Base-by-base conservation (phyloP, 2,888 invertebrate genomes). In the Acanthoscelides obtectus region DNA sequence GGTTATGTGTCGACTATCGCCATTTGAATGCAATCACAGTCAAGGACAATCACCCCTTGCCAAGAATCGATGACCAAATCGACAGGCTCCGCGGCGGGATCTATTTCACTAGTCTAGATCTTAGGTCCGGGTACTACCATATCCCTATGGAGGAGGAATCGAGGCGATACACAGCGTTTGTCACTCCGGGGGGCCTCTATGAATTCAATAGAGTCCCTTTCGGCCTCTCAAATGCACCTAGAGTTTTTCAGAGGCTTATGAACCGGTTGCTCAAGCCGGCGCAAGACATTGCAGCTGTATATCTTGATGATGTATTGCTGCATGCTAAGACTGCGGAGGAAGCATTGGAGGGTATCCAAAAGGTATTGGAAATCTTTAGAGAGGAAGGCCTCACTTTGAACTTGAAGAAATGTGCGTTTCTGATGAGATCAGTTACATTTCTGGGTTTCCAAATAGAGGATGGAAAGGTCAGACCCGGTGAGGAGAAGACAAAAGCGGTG, bases 201-300 rank as follows among this genome's bases (percentile, higher is more conserved):
- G 67, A 67, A 20, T 67, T 21, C n/a, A 67, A 67, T 12, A n/a
- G 67, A 4, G 21, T 67, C 19, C 74, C 17, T 73, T 73, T 20
- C 6, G 75, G 68, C 5, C 22, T 67, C 5, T 22, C 67, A 0
- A 83, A 83, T 69, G 81, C 81, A 0, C 81, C 82, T 1, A 76
- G 77, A 22, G 80, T 80, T 19, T 84, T 83, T 74, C 81, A 82
- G 70, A 70, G 80, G 22, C 73, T 80, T 0, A 72, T 74, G 27
- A 74, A 72, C 66, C 27, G 64, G 22, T 66, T 72, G 19, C 45
- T 72, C 1, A 27, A 20, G 20, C 66, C 69, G n/a, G 20, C 65
- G 8, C 64, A 67, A 21, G 21, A 25, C 22, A 20, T 20, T 22
- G 25, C 66, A 0, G 74, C 73, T 3, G 20, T 67, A 20, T 75